Evolutionary conservation across 2,113 vertebrate species (phyloP), one percentile per base, ranked within the genome.

Genomic region (Cariama cristata): DNA sequence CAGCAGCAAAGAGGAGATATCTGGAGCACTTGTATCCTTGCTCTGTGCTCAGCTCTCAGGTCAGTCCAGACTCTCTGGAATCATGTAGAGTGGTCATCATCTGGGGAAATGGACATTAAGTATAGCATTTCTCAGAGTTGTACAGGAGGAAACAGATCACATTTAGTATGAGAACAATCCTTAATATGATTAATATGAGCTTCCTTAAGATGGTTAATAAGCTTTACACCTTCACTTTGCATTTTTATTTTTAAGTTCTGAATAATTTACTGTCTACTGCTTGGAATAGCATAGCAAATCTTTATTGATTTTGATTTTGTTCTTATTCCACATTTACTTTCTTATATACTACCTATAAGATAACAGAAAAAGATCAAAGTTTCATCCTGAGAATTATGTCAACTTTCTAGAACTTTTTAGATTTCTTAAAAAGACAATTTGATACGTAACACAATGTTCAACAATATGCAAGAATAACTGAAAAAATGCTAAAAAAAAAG

Each of bases 171-270:
- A 88, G 71, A 95, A 92, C 40, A 83, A 76, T 91, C 56, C 22
- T 75, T 90, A 79, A 74, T 63, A 74, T 38, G 38, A 86, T 91
- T 91, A 82, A 55, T 63, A 86, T 74, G 49, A 84, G 14, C 35
- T 73, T 42, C 22, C 16, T 80, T 81, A 90, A 73, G 77, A 56
- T 14, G 33, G 77, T 93, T 90, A 81, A 62, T 47, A 81, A 84
- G 53, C 18, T 13, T 71, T 79, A 67, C 11, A 62, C n/a, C 47
- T 82, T 90, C 58, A 73, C 32, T 79, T 80, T n/a, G 28, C 7
- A n/a, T 10, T 88, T 81, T 63, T 72, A 79, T 66, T 92, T 88
- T 92, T 55, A 73, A 91, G 17, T 95, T 86, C 75, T 88, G 62
- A 83, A 26, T 76, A 82, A 83, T 55, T 79, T 63, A 53, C 19